These are phyloP conservation scores for Leucoraja ocellata DNA, from an alignment of 2,797 vertebrate genomes.

Conservation along the genomic window DNA sequence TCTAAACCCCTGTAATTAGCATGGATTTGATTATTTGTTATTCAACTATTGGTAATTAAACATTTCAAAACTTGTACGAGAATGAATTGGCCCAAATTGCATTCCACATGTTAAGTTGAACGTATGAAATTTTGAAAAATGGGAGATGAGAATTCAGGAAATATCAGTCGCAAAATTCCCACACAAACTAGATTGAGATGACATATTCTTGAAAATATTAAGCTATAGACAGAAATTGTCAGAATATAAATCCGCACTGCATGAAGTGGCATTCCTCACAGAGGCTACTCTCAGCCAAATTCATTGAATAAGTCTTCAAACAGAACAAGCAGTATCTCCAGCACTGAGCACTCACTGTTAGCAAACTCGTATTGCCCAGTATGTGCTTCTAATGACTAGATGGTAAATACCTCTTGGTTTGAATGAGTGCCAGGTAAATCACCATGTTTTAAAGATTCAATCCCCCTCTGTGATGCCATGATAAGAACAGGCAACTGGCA, in stretches of 20 bases:
- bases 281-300: neutral
- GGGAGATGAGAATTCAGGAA: neutral
- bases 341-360: constrained; percentile 20
- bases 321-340: constrained; percentile 30
- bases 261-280: constrained; percentile 6
- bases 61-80: neutral
- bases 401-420: constrained; percentile 35
- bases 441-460: constrained; percentile 29
- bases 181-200: neutral
- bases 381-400: constrained; percentile 14
- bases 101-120: neutral
- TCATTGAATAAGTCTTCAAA: neutral
- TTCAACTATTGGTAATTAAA: neutral
- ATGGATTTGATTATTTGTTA: neutral
- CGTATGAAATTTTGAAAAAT: neutral
- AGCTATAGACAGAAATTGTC: neutral
- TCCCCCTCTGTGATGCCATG: constrained; percentile 7
- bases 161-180: neutral
- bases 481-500: constrained; percentile 21
- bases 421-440: constrained; percentile 29
- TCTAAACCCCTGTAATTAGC: neutral
- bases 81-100: neutral
- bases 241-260: constrained; percentile 4
- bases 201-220: neutral
- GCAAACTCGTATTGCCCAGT: neutral